Evolutionary conservation across 2,113 vertebrate species (phyloP).

Genomic region (Probosciger aterrimus): DNA sequence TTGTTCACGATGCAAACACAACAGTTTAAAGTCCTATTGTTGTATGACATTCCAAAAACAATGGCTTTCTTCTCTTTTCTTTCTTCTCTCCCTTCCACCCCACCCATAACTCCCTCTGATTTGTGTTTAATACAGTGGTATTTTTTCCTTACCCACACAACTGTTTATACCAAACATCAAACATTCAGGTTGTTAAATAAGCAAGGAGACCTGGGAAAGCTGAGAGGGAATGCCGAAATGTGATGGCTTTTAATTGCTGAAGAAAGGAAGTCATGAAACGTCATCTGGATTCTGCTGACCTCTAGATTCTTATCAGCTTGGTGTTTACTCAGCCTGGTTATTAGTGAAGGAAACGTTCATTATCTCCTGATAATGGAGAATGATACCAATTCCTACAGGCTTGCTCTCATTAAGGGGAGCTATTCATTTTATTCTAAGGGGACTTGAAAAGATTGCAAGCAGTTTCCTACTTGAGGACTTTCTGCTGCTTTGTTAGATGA

Average conservation of each 20-base stretch:
- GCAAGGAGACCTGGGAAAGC: conserved; percentile 21
- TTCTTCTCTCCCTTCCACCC: background rate
- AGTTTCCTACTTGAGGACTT: background rate
- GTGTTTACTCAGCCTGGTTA: conserved; percentile 1
- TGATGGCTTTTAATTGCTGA: background rate
- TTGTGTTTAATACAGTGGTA: background rate
- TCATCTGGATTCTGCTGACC: conserved; percentile 41
- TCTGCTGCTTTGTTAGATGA: background rate
- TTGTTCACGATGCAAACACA: background rate
- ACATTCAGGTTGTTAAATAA: conserved; percentile 17
- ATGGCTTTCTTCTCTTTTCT: conserved; percentile 7
- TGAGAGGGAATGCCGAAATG: background rate
- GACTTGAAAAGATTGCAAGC: background rate
- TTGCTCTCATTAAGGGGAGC: background rate
- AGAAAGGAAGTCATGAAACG: conserved; percentile 12
- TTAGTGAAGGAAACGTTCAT: conserved; percentile 28
- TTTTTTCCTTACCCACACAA: background rate
- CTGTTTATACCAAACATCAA: conserved; percentile 32
- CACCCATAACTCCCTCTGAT: background rate
- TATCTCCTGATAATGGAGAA: conserved; percentile 29
- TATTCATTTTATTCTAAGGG: conserved; percentile 8
- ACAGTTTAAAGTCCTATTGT: background rate
- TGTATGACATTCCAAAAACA: background rate
- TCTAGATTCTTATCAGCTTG: conserved; percentile 39
- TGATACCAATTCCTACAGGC: background rate